phyloP scores from a whole-genome alignment of 2,797 vertebrate genomes.

The Sciurus carolinensis region DNA sequence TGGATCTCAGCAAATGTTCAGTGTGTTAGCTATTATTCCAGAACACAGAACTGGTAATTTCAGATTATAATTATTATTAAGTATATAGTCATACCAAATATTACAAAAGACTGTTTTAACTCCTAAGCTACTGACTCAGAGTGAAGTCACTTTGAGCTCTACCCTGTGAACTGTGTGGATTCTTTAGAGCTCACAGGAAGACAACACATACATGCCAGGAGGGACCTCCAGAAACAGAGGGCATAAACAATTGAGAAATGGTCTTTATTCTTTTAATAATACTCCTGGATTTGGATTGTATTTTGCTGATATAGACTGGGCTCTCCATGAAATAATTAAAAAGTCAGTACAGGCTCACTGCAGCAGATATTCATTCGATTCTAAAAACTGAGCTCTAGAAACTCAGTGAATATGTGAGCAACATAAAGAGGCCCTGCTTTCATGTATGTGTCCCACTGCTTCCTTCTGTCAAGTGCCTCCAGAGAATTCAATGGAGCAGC shows the following conservation, averaged over 20 bases:
- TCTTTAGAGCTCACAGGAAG: not conserved
- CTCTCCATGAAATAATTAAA: not conserved
- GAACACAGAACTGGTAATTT: not conserved
- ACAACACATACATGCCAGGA: no score
- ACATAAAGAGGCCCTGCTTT: not conserved
- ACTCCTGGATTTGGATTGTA: not conserved
- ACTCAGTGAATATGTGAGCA: not conserved
- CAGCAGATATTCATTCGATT: not conserved
- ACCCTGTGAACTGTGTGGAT: not conserved
- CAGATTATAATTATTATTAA: not conserved
- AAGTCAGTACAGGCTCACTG: not conserved
- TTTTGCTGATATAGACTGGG: not conserved
- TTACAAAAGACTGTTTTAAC: not conserved
- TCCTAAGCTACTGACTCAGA: not conserved
- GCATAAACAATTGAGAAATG: not conserved
- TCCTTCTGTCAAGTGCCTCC: not conserved
- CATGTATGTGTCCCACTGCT: accelerated
- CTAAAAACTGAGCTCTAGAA: not conserved
- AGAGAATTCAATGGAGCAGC: no score
- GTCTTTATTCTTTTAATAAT: not conserved
- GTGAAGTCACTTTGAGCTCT: not conserved
- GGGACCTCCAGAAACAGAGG: not conserved
- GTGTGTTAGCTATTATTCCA: not conserved
- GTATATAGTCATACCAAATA: not conserved
- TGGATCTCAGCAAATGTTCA: slow-evolving; percentile 2